Percentiles rank a stretch among this genome's conserved stretches.
phyloP scores from a whole-genome alignment of 2,797 vertebrate species.

The Clarias pachynema region DNA sequence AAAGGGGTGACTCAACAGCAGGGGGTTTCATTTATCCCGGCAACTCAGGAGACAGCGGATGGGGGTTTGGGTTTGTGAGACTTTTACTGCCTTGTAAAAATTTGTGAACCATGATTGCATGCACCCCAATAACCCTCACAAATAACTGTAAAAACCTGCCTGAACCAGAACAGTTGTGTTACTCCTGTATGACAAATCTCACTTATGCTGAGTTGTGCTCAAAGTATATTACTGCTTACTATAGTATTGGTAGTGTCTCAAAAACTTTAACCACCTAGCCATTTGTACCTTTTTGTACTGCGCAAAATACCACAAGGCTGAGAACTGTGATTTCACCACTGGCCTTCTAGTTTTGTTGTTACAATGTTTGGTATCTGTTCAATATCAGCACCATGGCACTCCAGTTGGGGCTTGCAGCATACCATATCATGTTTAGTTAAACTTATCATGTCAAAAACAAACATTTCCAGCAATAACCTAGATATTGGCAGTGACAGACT shows the following conservation, averaged over 20 bases:
- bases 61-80: conserved; percentile 39
- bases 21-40: conserved; percentile 50
- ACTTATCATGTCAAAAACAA: neutral
- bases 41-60: conserved; percentile 38
- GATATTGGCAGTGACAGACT: neutral
- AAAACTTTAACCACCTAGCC: conserved; percentile 21
- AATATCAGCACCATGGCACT: neutral
- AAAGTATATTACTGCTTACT: too few relatives aligned
- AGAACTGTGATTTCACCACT: neutral
- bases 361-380: neutral
- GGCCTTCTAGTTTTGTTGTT: neutral
- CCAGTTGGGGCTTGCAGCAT: neutral
- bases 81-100: conserved; percentile 61
- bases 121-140: conserved; percentile 45
- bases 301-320: neutral
- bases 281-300: conserved; percentile 1
- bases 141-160: conserved; percentile 49
- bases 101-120: conserved; percentile 54
- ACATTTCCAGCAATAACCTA: neutral
- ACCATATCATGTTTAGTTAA: neutral
- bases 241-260: conserved; percentile 18
- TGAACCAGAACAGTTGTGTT: conserved; percentile 24
- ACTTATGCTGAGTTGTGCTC: neutral
- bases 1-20: conserved; percentile 48
- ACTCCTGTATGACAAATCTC: conserved; percentile 27